Conservation (phyloP, 2,797 vertebrate genomes). For the Spatula clypeata region DNA sequence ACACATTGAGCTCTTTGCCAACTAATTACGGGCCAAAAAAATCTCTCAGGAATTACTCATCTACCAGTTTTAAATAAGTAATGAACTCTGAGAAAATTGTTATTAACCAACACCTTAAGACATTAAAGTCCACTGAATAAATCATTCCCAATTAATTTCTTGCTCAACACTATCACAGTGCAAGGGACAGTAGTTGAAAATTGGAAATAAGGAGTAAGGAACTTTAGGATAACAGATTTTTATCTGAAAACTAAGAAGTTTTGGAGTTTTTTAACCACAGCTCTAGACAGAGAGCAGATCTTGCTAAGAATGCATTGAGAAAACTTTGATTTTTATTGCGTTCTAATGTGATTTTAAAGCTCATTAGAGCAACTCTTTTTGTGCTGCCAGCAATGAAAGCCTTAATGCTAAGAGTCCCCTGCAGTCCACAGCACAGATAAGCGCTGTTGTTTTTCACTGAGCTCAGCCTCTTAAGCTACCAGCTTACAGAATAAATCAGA, state of each 20-base stretch:
- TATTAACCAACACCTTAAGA: background rate
- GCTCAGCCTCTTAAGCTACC: conserved; percentile 18
- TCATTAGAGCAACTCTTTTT: conserved; percentile 47
- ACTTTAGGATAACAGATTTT: background rate
- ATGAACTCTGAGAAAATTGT: background rate
- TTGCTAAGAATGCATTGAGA: background rate
- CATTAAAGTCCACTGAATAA: background rate
- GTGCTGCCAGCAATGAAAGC: conserved; percentile 34
- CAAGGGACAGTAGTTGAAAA: background rate
- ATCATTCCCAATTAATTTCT: background rate
- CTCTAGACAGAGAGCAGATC: background rate
- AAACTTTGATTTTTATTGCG: conserved; percentile 30
- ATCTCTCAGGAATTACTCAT: background rate
- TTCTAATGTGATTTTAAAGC: conserved; percentile 55
- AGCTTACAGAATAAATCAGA: background rate
- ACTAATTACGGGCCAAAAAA: conserved; percentile 15
- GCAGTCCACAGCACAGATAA: conserved; percentile 8
- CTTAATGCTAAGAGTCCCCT: conserved; percentile 46
- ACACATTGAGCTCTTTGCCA: background rate
- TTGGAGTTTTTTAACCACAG: background rate
- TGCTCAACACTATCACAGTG: background rate
- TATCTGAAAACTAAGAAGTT: background rate
- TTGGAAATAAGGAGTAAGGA: background rate
- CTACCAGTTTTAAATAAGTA: background rate
- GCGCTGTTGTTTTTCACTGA: background rate